Percentiles rank a stretch among this genome's conserved stretches.
These are phyloP conservation scores for Caenorhabditis inopinata DNA, from an alignment of 1,140 invertebrate genomes.

Conservation along the genomic window DNA sequence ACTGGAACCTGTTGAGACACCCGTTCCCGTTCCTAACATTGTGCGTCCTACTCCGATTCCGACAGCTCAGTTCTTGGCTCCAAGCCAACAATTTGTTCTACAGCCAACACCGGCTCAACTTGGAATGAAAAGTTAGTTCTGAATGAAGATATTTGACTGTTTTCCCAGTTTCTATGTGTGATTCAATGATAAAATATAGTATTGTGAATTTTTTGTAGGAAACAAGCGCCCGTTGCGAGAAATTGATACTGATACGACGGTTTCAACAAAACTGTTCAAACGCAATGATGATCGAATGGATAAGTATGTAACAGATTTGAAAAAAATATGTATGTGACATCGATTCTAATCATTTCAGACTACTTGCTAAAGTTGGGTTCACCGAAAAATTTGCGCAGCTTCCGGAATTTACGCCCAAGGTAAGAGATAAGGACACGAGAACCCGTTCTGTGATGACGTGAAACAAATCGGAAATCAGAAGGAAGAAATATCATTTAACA, in stretches of 20 bases:
- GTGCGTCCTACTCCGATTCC: background rate
- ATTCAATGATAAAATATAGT: background rate
- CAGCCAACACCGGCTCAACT: slow-evolving; percentile 31
- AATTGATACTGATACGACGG: background rate
- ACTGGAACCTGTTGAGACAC: background rate
- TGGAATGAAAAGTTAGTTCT: background rate
- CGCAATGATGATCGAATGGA: background rate
- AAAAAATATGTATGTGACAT: background rate
- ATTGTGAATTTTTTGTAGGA: background rate
- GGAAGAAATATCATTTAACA: background rate
- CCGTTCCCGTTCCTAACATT: background rate
- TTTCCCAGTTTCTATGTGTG: background rate
- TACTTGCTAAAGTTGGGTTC: slow-evolving; percentile 18
- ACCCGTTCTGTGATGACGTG: background rate
- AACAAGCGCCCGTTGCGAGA: background rate
- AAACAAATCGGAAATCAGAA: slow-evolving; percentile 10
- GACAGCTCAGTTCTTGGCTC: background rate
- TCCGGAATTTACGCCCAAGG: slow-evolving; percentile 29
- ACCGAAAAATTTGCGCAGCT: slow-evolving; percentile 19
- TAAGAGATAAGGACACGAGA: background rate
- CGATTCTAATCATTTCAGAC: slow-evolving; percentile 17
- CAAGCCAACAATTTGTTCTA: background rate
- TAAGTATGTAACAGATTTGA: background rate
- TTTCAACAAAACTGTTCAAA: slow-evolving; percentile 5
- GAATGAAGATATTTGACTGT: background rate